phyloP scores from a whole-genome alignment of 2,113 vertebrate species.

The Upupa epops region DNA sequence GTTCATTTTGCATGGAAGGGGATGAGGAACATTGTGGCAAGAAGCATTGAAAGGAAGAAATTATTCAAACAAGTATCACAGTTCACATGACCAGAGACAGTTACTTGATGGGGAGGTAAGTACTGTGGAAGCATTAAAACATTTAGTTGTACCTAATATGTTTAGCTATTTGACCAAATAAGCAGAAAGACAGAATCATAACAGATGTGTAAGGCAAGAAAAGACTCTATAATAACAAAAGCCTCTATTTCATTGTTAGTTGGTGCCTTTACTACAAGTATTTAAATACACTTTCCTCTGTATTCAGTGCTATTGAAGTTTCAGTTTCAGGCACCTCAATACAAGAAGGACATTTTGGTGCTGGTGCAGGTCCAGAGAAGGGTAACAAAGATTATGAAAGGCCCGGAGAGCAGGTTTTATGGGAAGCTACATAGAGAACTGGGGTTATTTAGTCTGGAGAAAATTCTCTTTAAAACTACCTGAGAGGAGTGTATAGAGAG shows the following conservation, averaged over 20 bases:
- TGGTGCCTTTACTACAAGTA: neutral
- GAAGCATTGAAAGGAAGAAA: neutral
- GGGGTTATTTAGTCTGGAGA: too few relatives aligned
- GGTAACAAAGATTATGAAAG: too few relatives aligned
- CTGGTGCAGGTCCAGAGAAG: too few relatives aligned
- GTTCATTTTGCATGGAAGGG: neutral
- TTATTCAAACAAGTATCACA: neutral
- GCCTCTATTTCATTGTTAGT: neutral
- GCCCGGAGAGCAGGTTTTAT: too few relatives aligned
- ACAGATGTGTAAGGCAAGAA: neutral
- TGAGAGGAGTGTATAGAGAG: too few relatives aligned
- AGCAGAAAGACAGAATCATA: neutral
- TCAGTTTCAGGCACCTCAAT: too few relatives aligned
- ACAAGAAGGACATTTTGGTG: too few relatives aligned
- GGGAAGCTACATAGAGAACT: too few relatives aligned
- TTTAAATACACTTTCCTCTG: too few relatives aligned
- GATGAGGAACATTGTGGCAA: neutral
- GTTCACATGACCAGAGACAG: neutral
- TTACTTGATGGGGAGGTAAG: neutral
- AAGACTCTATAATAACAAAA: neutral
- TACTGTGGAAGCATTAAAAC: fast-evolving
- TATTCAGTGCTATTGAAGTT: too few relatives aligned
- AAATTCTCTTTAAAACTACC: too few relatives aligned
- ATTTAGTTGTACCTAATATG: neutral
- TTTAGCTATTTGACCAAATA: neutral